A percentile compares a stretch with the other conserved stretches of the same genome.
Evolutionary conservation across 2,797 vertebrate species (phyloP).

Genomic region (Chelidonichthys spinosus): DNA sequence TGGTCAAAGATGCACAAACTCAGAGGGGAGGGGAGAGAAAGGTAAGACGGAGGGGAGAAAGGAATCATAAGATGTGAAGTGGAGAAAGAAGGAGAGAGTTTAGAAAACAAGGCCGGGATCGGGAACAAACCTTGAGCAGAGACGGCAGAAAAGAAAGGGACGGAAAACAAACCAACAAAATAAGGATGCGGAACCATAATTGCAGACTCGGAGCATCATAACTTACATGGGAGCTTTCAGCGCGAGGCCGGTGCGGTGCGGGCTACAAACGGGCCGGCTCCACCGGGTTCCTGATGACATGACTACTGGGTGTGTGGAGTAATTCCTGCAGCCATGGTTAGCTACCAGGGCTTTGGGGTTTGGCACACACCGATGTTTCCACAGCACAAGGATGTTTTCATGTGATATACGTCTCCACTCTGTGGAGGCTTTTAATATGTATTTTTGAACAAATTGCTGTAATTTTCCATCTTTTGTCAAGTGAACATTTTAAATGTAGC

Average conservation of each 20-base stretch:
- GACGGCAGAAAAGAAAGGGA: slow-evolving; percentile 18
- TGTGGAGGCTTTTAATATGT: background rate
- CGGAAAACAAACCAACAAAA: slow-evolving; percentile 47
- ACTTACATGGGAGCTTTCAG: slow-evolving; percentile 77
- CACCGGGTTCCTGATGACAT: slow-evolving; percentile 71
- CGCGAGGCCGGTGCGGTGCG: slow-evolving; percentile 75
- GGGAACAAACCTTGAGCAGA: slow-evolving; percentile 4
- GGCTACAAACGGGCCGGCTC: slow-evolving; percentile 55
- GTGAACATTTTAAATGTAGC: slow-evolving; percentile 24
- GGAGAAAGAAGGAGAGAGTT: slow-evolving; percentile 8
- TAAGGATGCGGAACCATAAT: slow-evolving; percentile 74
- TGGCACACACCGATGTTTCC: slow-evolving; percentile 68
- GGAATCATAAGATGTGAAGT: slow-evolving; percentile 27
- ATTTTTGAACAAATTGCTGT: slow-evolving; percentile 18
- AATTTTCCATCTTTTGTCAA: slow-evolving; percentile 31
- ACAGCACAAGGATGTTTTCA: slow-evolving; percentile 61
- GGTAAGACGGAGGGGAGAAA: slow-evolving; percentile 5
- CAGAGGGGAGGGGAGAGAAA: background rate
- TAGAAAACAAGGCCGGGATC: background rate
- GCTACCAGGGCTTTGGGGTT: slow-evolving; percentile 76
- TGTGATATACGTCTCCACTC: slow-evolving; percentile 48
- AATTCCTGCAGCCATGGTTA: slow-evolving; percentile 68
- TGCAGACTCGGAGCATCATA: slow-evolving; percentile 70
- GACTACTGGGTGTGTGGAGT: slow-evolving; percentile 67
- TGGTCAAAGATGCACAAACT: slow-evolving; percentile 31